Evolutionary conservation across 2,113 vertebrate species (phyloP).

Genomic region (Columba janthina): DNA sequence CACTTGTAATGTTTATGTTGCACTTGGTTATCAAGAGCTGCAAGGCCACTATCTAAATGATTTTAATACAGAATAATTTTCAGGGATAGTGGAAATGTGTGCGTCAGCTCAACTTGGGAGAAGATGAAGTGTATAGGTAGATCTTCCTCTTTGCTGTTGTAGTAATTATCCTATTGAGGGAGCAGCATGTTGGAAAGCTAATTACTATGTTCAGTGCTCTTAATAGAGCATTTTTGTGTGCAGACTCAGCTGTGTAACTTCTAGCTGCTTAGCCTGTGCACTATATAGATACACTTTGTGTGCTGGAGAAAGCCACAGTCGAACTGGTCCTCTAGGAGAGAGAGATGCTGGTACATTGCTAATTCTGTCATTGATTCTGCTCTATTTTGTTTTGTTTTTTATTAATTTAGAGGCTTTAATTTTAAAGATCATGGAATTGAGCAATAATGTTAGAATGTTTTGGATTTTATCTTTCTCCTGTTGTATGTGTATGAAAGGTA

Average conservation of each 20-base stretch:
- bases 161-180: background rate
- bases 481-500: background rate
- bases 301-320: background rate
- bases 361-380: background rate
- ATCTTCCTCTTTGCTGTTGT: background rate
- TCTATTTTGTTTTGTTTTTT: background rate
- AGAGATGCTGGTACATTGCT: background rate
- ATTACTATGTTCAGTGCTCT: background rate
- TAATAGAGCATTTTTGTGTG: background rate
- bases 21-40: background rate
- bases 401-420: background rate
- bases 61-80: background rate
- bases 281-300: background rate
- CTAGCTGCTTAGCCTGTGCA: background rate
- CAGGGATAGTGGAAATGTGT: background rate
- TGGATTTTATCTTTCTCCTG: background rate
- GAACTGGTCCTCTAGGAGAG: background rate
- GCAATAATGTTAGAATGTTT: background rate
- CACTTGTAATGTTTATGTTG: background rate
- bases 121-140: background rate
- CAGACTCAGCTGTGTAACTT: background rate
- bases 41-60: background rate
- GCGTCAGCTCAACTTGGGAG: background rate
- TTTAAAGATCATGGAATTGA: background rate
- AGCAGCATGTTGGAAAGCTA: background rate